A percentile compares a stretch with the other conserved stretches of the same genome.
These are phyloP conservation scores for Harlomillsia oculata DNA, from an alignment of 1,140 invertebrate species.

Conservation along the genomic window DNA sequence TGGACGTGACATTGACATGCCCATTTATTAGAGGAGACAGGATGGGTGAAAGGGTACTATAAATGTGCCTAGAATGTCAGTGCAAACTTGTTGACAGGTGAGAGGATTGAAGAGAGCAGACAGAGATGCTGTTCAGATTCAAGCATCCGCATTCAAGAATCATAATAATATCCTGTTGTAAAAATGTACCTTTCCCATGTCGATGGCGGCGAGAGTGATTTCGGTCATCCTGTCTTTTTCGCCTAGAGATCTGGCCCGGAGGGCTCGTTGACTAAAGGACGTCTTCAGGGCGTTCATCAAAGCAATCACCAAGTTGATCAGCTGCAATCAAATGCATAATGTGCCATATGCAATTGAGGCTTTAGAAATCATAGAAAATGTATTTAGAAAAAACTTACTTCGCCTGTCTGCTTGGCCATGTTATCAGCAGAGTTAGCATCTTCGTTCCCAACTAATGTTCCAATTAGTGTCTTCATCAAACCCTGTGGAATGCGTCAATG, in stretches of 20 bases:
- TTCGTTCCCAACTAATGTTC: slow-evolving; percentile 73
- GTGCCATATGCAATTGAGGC: background rate
- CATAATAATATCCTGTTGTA: no score
- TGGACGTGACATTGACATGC: no score
- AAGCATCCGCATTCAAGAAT: no score
- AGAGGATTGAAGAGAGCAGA: no score
- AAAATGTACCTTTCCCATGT: slow-evolving; percentile 75
- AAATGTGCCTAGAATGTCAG: no score
- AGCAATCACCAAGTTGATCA: slow-evolving; percentile 81
- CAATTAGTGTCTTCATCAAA: slow-evolving; percentile 77
- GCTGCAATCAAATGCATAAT: slow-evolving; percentile 52
- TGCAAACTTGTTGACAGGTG: no score
- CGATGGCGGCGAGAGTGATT: slow-evolving; percentile 69
- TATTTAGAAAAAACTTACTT: slow-evolving; percentile 51
- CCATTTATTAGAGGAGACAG: no score
- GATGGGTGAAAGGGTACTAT: slow-evolving; percentile 1
- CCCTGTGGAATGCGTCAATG: no score
- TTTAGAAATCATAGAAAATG: background rate
- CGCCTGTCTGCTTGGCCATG: slow-evolving; percentile 84
- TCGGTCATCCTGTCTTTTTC: slow-evolving; percentile 75
- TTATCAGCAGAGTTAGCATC: slow-evolving; percentile 76
- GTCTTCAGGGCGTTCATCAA: slow-evolving; percentile 79
- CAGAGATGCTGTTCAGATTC: no score
- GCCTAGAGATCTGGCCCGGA: slow-evolving; percentile 67
- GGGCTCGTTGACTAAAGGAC: slow-evolving; percentile 77